Evolutionary conservation across 1,140 invertebrate species (phyloP).

Genomic region (Melitaea cinxia): DNA sequence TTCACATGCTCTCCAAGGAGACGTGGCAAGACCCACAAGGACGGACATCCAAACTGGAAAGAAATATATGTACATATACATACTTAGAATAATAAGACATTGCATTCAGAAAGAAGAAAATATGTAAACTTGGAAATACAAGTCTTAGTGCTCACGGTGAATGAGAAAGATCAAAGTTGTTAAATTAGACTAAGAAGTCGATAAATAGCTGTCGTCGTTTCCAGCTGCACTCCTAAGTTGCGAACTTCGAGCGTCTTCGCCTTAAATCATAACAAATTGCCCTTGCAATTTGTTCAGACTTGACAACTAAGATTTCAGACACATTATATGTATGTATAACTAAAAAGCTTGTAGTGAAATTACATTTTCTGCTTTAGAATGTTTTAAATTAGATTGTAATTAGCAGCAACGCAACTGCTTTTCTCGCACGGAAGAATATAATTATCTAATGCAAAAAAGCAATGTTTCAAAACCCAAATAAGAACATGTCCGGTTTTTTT

Average conservation of each 20-base stretch:
- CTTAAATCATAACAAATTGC: conserved; percentile 37
- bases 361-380: neutral
- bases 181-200: conserved; percentile 27
- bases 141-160: conserved; percentile 10
- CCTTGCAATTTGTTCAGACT: conserved; percentile 36
- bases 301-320: conserved; percentile 16
- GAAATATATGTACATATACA: no score
- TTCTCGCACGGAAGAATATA: no score
- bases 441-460: no score
- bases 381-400: no score
- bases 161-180: conserved; percentile 29
- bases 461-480: no score
- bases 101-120: neutral
- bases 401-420: no score
- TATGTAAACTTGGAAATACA: conserved; percentile 1
- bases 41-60: no score
- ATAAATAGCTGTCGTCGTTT: conserved; percentile 39
- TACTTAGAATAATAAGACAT: no score
- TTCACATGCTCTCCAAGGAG: no score
- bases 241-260: conserved; percentile 33
- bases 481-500: no score
- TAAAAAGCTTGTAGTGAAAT: neutral
- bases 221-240: conserved; percentile 21
- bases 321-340: neutral
- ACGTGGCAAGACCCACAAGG: no score